Evolutionary conservation across 2,113 vertebrate genomes (phyloP).

Genomic region (Xerus inauris): DNA sequence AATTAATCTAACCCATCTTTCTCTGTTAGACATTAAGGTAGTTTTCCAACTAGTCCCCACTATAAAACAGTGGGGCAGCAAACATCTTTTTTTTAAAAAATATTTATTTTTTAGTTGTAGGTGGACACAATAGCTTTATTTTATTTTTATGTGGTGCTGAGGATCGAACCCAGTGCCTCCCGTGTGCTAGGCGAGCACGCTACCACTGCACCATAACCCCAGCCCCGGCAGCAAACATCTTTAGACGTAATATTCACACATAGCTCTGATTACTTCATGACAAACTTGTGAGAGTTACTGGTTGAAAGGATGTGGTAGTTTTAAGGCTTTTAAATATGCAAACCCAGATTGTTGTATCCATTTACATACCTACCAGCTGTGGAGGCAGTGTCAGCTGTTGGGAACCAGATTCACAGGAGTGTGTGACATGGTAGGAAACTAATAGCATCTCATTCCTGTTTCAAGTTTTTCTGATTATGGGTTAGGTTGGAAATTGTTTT

Average conservation of each 20-base stretch:
- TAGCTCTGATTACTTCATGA: conserved; percentile 17
- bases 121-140: too few relatives aligned
- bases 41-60: neutral
- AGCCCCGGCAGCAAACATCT: neutral
- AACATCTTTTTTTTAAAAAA: too few relatives aligned
- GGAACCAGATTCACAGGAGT: neutral
- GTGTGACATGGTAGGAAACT: neutral
- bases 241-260: neutral
- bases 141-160: too few relatives aligned
- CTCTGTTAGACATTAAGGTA: neutral
- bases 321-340: neutral
- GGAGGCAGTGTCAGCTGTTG: neutral
- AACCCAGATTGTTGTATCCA: neutral
- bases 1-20: neutral
- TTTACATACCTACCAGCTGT: neutral
- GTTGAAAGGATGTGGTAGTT: neutral
- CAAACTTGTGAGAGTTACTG: neutral
- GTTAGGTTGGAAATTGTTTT: neutral
- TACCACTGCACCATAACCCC: too few relatives aligned
- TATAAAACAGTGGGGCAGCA: neutral
- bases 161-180: too few relatives aligned
- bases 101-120: too few relatives aligned
- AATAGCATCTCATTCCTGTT: neutral
- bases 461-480: neutral
- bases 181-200: too few relatives aligned